Evolutionary conservation across 2,888 invertebrate species (phyloP).

Genomic region (Lycaena phlaeas): DNA sequence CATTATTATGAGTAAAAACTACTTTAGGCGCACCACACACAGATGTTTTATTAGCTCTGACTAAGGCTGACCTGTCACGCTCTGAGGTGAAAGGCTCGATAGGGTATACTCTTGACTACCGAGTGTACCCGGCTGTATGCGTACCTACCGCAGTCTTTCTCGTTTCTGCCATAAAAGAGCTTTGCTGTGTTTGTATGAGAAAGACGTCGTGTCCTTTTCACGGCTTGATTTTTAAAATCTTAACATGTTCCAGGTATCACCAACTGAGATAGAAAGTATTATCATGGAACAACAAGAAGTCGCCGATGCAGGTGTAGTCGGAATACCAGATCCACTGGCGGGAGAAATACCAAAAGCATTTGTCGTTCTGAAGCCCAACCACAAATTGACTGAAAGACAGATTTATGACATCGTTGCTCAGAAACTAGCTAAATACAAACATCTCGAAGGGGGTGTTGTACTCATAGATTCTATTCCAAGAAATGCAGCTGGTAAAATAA

Average conservation of each 20-base stretch:
- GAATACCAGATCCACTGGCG: conserved; percentile 77
- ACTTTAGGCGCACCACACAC: no score
- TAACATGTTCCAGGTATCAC: conserved; percentile 77
- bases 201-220: no score
- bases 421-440: conserved; percentile 82
- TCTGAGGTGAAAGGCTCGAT: no score
- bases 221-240: no score
- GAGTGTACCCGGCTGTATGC: no score
- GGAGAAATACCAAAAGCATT: conserved; percentile 85
- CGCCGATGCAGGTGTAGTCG: conserved; percentile 85
- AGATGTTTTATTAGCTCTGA: no score
- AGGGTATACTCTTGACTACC: no score
- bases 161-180: no score
- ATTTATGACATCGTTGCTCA: conserved; percentile 72
- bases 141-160: no score
- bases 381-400: conserved; percentile 69
- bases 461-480: conserved; percentile 81
- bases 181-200: no score
- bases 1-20: no score
- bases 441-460: conserved; percentile 78
- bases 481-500: conserved; percentile 83
- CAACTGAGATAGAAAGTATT: conserved; percentile 86
- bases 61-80: no score
- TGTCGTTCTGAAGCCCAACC: conserved; percentile 74
- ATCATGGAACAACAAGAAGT: conserved; percentile 81